Evolutionary conservation across 2,888 invertebrate species (phyloP).

Genomic region (Endomychus coccineus): DNA sequence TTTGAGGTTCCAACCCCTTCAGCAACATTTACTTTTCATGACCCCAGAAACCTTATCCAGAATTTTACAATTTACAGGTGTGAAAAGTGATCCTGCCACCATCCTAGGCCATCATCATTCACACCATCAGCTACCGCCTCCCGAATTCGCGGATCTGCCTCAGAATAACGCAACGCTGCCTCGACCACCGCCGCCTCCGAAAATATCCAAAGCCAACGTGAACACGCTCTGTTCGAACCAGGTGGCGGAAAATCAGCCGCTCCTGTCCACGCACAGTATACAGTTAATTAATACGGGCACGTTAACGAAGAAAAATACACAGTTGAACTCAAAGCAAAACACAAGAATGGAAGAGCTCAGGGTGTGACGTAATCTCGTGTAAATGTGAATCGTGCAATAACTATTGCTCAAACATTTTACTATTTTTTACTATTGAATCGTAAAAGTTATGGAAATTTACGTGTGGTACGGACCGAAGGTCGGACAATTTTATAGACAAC

Average conservation of each 20-base stretch:
- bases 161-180: slow-evolving; percentile 63
- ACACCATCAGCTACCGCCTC: slow-evolving; percentile 72
- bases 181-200: slow-evolving; percentile 59
- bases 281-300: slow-evolving; percentile 72
- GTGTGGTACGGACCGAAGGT: no score
- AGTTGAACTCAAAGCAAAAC: slow-evolving; percentile 53
- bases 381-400: slow-evolving; percentile 30
- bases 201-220: slow-evolving; percentile 55
- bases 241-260: slow-evolving; percentile 59
- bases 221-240: slow-evolving; percentile 50
- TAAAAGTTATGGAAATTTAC: no score
- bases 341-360: slow-evolving; percentile 72
- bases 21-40: no score
- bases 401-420: slow-evolving; percentile 31
- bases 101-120: slow-evolving; percentile 70
- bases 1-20: no score
- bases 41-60: no score
- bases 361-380: slow-evolving; percentile 60
- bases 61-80: slow-evolving; percentile 36
- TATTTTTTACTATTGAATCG: slow-evolving; percentile 20
- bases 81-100: slow-evolving; percentile 64
- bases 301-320: slow-evolving; percentile 67
- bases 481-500: no score
- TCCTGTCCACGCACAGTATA: slow-evolving; percentile 68
- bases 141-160: slow-evolving; percentile 76